Evolutionary conservation across 2,797 vertebrate species (phyloP), one percentile per base, ranked within the genome.

Genomic region (Hippocampus kuda): DNA sequence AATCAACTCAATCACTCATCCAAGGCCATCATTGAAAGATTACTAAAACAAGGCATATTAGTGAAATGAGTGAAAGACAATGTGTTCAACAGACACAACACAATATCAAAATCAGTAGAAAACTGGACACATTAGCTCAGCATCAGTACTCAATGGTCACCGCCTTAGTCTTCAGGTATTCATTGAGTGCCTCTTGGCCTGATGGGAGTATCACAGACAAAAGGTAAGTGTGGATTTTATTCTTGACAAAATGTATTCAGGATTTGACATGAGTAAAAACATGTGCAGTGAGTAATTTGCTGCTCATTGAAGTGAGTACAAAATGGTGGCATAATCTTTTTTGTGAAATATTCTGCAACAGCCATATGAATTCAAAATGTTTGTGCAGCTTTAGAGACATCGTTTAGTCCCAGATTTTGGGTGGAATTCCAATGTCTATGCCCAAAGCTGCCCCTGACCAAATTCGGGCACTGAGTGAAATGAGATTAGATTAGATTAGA

Each of bases 121-220:
- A 62, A 18, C 41, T 1, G 26, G 15, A 65, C 24, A 9, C 30
- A 62, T 2, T 8, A 41, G 15, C 22, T 64, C 38, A 22, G 38
- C n/a, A 53, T 88, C 78, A 95, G 68, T 94, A 95, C 79, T 95
- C 94, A 0, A 94, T 90, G 69, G 94, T 95, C 24, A 95, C 90
- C 0, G 93, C 84, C 87, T 95, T 95, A 26, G 92, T 90, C 82
- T 91, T 92, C 79, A 95, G 87, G 84, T 95, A 95, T 80, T 95
- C 94, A 1, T 93, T 93, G 38, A 95, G 88, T 69, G 94, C 94
- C 0, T 92, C 94, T 87, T 94, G 90, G 79, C 94, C 94, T 95
- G 65, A 20, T 30, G 49, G 49, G 34, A 53, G 48, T 38, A 34
- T 46, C 11, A 64, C n/a, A 44, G 62, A 51, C 16, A 3, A 3